Evolutionary conservation across 2,888 invertebrate species (phyloP).

Genomic region (Oscheius sp.): DNA sequence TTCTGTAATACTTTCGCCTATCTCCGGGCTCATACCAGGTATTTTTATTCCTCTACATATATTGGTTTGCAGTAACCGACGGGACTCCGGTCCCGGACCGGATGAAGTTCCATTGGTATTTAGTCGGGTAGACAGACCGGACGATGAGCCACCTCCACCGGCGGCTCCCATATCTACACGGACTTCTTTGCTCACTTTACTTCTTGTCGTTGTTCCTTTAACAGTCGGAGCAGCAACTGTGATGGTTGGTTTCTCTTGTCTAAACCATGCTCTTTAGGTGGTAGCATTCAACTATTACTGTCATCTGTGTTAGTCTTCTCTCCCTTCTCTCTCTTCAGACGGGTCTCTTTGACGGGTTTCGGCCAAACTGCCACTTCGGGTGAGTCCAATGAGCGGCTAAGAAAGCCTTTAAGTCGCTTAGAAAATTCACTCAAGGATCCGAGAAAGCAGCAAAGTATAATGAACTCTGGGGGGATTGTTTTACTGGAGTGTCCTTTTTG

Average conservation of each 20-base stretch:
- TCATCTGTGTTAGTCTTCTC: constrained; percentile 58
- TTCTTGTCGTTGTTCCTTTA: constrained; percentile 69
- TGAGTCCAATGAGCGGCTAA: neutral
- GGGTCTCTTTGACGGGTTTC: constrained; percentile 7
- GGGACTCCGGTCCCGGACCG: constrained; percentile 18
- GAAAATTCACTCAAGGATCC: too few species aligned
- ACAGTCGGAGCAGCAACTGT: constrained; percentile 67
- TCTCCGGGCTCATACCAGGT: constrained; percentile 60
- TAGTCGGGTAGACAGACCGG: constrained; percentile 54
- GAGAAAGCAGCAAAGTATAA: too few species aligned
- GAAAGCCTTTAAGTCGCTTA: constrained; percentile 18
- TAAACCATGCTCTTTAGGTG: constrained; percentile 43
- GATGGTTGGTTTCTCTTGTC: constrained; percentile 38
- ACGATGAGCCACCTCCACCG: constrained; percentile 35
- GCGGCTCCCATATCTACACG: constrained; percentile 39
- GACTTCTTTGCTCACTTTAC: constrained; percentile 62
- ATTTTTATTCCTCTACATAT: neutral
- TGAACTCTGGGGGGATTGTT: too few species aligned
- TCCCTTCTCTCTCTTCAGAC: neutral
- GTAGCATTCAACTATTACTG: constrained; percentile 70
- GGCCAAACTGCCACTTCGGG: constrained; percentile 15
- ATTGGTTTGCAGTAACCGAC: constrained; percentile 16
- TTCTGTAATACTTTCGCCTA: constrained; percentile 69
- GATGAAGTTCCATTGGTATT: constrained; percentile 54
- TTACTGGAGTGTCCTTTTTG: too few species aligned